Conservation (phyloP, 2,797 vertebrate genomes). For the Ctenopoma kingsleyae region DNA sequence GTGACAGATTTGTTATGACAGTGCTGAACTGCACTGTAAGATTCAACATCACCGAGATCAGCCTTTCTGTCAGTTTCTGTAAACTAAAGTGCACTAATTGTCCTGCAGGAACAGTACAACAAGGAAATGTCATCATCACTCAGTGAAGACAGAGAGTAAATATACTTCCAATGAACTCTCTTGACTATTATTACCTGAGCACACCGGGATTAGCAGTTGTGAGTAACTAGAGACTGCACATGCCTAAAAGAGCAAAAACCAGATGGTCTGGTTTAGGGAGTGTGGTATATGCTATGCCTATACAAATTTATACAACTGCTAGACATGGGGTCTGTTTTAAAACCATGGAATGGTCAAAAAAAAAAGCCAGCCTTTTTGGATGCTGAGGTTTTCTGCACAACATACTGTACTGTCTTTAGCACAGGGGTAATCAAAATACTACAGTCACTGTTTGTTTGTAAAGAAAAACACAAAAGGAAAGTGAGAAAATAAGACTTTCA, state of each 20-base stretch:
- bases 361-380: too few species aligned
- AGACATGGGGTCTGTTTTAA: constrained; percentile 20
- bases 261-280: constrained; percentile 55
- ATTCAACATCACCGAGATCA: too few species aligned
- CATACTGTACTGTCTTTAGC: constrained; percentile 1
- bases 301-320: constrained; percentile 5
- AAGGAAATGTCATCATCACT: background rate
- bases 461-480: constrained; percentile 9
- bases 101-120: background rate
- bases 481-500: constrained; percentile 11
- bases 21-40: background rate
- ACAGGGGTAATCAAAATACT: constrained; percentile 4
- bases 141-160: constrained; percentile 12
- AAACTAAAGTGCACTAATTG: too few species aligned
- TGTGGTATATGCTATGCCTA: background rate
- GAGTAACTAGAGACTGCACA: constrained; percentile 26
- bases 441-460: constrained; percentile 1
- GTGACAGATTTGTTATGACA: constrained; percentile 7
- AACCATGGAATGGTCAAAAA: background rate
- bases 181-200: constrained; percentile 11
- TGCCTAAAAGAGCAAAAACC: constrained; percentile 45
- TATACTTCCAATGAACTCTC: background rate
- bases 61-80: too few species aligned
- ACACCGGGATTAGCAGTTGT: constrained; percentile 7
- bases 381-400: constrained; percentile 13